Evolutionary conservation across 2,797 vertebrate genomes (phyloP).

Genomic region (Cirrhinus mrigala): DNA sequence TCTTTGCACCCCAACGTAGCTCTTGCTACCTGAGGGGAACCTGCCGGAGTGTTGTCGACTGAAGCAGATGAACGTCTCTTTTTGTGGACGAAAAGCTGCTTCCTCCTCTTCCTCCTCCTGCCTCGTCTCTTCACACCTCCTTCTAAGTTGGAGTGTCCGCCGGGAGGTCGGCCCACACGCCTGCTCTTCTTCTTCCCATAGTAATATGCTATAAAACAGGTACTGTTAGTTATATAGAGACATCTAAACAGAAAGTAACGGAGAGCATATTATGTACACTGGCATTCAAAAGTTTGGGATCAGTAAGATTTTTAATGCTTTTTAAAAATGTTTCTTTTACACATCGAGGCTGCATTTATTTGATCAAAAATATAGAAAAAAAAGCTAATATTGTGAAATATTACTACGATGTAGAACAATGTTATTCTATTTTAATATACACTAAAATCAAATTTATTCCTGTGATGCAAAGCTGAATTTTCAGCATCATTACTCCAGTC

Average conservation of each 20-base stretch:
- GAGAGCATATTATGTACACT: background rate
- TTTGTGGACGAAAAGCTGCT: constrained; percentile 97
- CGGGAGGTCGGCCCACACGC: constrained; percentile 91
- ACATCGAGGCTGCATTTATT: no score
- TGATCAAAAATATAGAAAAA: no score
- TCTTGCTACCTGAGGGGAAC: constrained; percentile 91
- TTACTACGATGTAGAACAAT: no score
- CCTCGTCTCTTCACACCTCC: constrained; percentile 91
- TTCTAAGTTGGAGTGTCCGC: constrained; percentile 92
- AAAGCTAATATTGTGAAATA: no score
- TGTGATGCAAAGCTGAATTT: no score
- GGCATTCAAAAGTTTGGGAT: background rate
- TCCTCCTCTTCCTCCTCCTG: constrained; percentile 93
- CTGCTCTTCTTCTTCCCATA: constrained; percentile 95
- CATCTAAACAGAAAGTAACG: background rate
- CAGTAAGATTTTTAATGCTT: no score
- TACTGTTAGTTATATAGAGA: constrained; percentile 1
- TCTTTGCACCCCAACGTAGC: background rate
- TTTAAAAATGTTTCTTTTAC: no score
- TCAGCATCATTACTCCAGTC: no score
- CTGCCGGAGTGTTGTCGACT: constrained; percentile 95
- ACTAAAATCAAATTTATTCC: no score
- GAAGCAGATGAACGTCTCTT: constrained; percentile 94
- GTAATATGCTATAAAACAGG: constrained; percentile 86
- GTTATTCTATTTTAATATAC: no score